Evolutionary conservation across 2,888 invertebrate genomes (phyloP), one percentile per base, ranked within the genome.

Genomic region (Drosophila histrio): DNA sequence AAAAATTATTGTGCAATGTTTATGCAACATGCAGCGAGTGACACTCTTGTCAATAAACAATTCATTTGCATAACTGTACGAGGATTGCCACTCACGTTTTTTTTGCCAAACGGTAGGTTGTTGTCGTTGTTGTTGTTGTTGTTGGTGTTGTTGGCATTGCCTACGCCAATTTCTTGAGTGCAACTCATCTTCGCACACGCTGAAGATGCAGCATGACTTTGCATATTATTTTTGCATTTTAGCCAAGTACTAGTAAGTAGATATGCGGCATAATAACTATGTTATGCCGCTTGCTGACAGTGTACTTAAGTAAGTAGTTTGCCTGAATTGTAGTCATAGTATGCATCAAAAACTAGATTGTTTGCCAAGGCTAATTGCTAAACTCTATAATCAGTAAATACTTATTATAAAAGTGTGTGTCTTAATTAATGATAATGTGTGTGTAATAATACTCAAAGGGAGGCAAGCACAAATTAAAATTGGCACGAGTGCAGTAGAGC

Each of bases 1-100:
- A 82, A 85, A 82, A 82, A 85, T 79, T 67, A 82, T 85, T 85
- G 80, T 80, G 83, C 83, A 85, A 82, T 79, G 86, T 79, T 85
- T 85, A 78, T 77, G 76, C 81, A 82, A 74, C 79, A 70, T 72
- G 69, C 76, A 47, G 80, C 80, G 66, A 83, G 86, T 85, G 81
- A 79, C 81, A 82, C 80, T 85, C 78, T 64, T 85, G 70, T 82
- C 80, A 83, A 85, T 82, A 82, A 76, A 71, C 81, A 85, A 75
- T 79, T 64, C 80, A 82, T 82, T 82, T 82, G 82, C 82, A 82
- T 82, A 82, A 82, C 86, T 79, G 61, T 68, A 70, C 65, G 77
- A 71, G 66, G 61, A 61, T 61, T 75, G 66, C 52, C 54, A 61
- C 71, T 74, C 81, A 81, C 81, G 81, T 82, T 62, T 85, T 67